Percentiles rank a stretch among this genome's conserved stretches.
phyloP scores from a whole-genome alignment of 2,797 vertebrate species.

The Buphagus erythrorhynchus region DNA sequence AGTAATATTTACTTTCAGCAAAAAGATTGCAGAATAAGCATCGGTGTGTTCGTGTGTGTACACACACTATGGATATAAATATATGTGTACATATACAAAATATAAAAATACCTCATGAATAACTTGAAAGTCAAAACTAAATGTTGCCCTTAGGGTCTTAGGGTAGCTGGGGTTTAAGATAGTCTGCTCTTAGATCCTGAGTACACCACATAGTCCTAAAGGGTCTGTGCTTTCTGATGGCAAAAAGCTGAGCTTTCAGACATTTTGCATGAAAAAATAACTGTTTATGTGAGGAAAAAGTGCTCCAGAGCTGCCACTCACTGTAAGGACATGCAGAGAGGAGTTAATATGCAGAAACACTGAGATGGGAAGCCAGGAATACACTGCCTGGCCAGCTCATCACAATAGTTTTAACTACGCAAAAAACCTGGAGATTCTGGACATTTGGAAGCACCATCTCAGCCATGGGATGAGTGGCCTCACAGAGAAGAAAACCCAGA shows the following conservation, averaged over 20 bases:
- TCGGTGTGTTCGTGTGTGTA: background rate
- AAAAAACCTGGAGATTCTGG: background rate
- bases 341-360: background rate
- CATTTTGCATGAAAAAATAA: background rate
- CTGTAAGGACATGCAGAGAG: background rate
- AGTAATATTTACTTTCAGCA: background rate
- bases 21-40: background rate
- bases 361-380: background rate
- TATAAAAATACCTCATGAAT: background rate
- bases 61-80: background rate
- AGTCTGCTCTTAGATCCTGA: background rate
- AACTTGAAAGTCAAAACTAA: background rate
- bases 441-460: background rate
- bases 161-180: background rate
- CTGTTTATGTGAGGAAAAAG: background rate
- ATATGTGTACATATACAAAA: rapidly evolving
- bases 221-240: background rate
- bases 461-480: background rate
- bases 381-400: background rate
- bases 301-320: background rate
- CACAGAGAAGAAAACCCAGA: background rate
- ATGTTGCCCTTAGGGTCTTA: background rate
- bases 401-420: rapidly evolving
- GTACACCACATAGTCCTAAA: background rate
- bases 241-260: background rate